phyloP scores from a whole-genome alignment of 1,140 invertebrate species.

The Heliconius congener region DNA sequence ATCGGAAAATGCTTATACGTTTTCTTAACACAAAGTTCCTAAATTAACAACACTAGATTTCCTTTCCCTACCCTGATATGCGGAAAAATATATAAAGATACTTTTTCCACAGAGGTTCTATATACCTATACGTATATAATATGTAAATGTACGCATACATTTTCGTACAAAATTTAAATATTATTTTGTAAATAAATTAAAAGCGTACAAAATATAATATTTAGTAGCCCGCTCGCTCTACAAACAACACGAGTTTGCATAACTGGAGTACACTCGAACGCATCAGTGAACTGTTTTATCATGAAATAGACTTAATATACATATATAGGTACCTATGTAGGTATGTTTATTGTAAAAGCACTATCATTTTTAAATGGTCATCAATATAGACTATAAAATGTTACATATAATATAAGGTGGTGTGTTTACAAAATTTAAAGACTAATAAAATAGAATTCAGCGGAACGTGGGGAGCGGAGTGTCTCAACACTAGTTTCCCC shows the following conservation, averaged over 20 bases:
- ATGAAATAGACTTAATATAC: not conserved
- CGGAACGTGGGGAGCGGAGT: too few relatives aligned
- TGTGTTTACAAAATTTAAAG: too few relatives aligned
- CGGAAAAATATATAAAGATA: not conserved
- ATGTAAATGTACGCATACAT: not conserved
- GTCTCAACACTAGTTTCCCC: too few relatives aligned
- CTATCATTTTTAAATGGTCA: too few relatives aligned
- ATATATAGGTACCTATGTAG: not conserved
- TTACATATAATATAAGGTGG: too few relatives aligned
- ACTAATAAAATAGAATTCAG: too few relatives aligned
- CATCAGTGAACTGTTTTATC: not conserved
- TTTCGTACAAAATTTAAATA: not conserved
- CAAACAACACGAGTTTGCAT: conserved; percentile 7
- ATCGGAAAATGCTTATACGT: too few relatives aligned
- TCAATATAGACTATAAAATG: too few relatives aligned
- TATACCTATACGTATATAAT: not conserved
- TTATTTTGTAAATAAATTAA: conserved; percentile 12
- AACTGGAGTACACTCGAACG: conserved; percentile 6
- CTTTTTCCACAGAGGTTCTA: not conserved
- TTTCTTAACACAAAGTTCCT: too few relatives aligned
- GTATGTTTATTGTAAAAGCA: not conserved
- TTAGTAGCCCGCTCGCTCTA: conserved; percentile 12
- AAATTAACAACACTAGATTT: not conserved
- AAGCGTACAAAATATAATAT: conserved; percentile 15
- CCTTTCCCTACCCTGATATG: not conserved